Evolutionary conservation across 2,888 invertebrate genomes (phyloP), one percentile per base, ranked within the genome.

Genomic region (Drosophila atripex): DNA sequence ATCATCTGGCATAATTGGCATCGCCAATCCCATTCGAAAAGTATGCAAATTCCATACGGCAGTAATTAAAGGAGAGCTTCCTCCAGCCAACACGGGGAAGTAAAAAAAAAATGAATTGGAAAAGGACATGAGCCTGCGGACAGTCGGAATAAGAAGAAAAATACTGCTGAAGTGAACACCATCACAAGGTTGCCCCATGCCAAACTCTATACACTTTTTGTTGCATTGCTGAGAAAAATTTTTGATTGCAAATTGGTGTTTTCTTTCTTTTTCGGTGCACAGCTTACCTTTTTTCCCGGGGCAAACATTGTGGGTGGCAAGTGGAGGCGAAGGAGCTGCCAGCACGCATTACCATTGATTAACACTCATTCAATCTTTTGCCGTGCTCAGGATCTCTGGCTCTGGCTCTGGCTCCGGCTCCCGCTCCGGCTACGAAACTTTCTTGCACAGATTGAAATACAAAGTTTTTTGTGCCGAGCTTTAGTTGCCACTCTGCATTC

Each of bases 271-370:
- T 38, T 52, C 25, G 54, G 60, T 71, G 68, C 52, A 43, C 53
- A 52, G 59, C 70, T 79, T 70, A 79, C 80, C 84, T 86, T 57
- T 59, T 35, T 18, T 35, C 23, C 47, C 53, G 23, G 18, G 32
- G 38, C n/a, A 30, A 32, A 32, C 49, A 21, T 5, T 23, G 16
- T 41, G 46, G 35, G 16, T 46, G 25, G 25, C 30, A 14, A 14
- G 39, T 39, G 39, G 39, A 4, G 39, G 39, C 2, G 21, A 12
- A 35, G 28, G 30, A 38, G 18, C 39, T 11, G 84, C 80, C 88
- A 76, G 77, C 73, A 77, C 78, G 80, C 87, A 83, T 88, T 83
- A 80, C 85, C 85, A 86, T 88, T 83, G 88, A 83, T 83, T 83
- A 83, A 84, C 85, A 75, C 77, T 73, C 80, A 83, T 76, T 71